Evolutionary conservation across 2,888 invertebrate species (phyloP).

Genomic region (Gastrophysa polygoni): DNA sequence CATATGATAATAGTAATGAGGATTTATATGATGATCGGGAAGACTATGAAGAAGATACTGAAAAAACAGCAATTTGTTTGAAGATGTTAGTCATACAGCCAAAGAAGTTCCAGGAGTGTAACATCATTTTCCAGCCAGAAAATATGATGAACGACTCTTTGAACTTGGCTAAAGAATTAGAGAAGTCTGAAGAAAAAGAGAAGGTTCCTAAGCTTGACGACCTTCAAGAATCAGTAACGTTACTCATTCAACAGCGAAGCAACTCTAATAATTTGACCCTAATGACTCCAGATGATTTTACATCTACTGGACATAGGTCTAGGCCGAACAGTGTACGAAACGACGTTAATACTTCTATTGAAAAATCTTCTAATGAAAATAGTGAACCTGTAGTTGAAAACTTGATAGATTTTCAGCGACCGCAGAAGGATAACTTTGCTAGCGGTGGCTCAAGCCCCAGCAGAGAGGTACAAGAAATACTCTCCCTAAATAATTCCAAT

Average conservation of each 20-base stretch:
- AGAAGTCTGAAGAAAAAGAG: constrained; percentile 35
- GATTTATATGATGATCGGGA: constrained; percentile 63
- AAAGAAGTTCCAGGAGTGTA: constrained; percentile 80
- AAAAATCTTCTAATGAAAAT: constrained; percentile 32
- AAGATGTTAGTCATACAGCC: constrained; percentile 83
- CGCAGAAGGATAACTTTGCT: constrained; percentile 61
- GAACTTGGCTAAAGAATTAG: constrained; percentile 19
- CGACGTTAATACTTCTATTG: constrained; percentile 23
- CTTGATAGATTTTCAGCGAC: constrained; percentile 49
- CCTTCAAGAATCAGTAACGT: constrained; percentile 53
- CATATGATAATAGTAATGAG: constrained; percentile 58
- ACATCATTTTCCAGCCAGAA: constrained; percentile 53
- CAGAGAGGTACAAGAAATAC: constrained; percentile 86
- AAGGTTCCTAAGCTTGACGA: constrained; percentile 53
- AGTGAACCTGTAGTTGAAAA: constrained; percentile 43
- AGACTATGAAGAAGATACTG: constrained; percentile 63
- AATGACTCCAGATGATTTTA: constrained; percentile 89
- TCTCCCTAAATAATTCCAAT: constrained; percentile 67
- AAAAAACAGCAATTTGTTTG: constrained; percentile 59
- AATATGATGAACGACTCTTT: constrained; percentile 38
- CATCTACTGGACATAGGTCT: constrained; percentile 60
- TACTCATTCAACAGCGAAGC: constrained; percentile 53
- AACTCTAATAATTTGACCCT: constrained; percentile 65
- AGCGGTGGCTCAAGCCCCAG: constrained; percentile 91
- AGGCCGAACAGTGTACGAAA: constrained; percentile 52